Base-by-base conservation (phyloP, 2,888 invertebrate genomes). In the Hermaeophaga mercurialis region DNA sequence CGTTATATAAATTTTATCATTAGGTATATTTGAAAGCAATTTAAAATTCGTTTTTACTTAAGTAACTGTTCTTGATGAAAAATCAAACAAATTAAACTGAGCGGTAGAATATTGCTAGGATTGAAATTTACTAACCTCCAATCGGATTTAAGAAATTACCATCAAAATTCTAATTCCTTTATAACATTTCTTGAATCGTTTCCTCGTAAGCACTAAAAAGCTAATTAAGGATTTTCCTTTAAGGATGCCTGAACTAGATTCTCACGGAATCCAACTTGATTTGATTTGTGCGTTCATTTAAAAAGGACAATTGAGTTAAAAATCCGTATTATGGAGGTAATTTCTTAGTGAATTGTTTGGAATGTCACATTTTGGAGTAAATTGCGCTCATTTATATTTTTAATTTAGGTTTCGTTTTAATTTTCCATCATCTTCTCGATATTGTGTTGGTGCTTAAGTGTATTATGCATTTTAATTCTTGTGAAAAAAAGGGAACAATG, bases 221-320 rank as follows among this genome's bases (percentile, higher is more conserved):
- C 31, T 31, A 45, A 45, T 45, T 45, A 45, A n/a, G 24, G 18
- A 45, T 17, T 31, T 44, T 17, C 31, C 18, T 31, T 31, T 33
- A 17, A 31, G 8, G 28, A 33, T 8, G 45, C 17, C 31, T 31
- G 31, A 45, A 17, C 19, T 45, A 9, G 31, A 45, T 45, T 45
- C 11, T 17, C 31, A 39, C 12, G 22, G 19, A 39, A 19, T 39
- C 3, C n/a, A n/a, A n/a, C 31, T 44, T 44, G 26, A 22, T 12
- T 28, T 18, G 33, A 17, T 31, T 45, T 45, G 45, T 45, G 12
- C 18, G 11, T 31, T 45, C 18, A 12, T 28, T 45, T 18, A 31
- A 31, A 45, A 14, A 22, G 31, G 15, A 45, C 28, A 31, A n/a
- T 45, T 17, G 11, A 31, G 17, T n/a, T n/a, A n/a, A n/a, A n/a